Evolutionary conservation across 1,140 invertebrate species (phyloP).

Genomic region (Acyrthosiphon pisum): DNA sequence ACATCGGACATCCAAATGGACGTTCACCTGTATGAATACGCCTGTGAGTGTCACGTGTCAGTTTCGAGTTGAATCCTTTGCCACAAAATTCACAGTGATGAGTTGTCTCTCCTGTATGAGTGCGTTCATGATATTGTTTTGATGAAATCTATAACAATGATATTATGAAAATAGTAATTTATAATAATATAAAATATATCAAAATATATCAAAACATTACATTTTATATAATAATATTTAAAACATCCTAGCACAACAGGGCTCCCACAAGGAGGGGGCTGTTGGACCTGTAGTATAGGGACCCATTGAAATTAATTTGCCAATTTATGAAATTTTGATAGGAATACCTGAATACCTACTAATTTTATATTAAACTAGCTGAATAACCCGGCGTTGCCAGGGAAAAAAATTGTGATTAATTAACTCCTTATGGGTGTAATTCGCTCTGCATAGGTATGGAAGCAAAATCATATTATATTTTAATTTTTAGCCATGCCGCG

Average conservation of each 20-base stretch:
- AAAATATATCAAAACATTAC: not conserved
- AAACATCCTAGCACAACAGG: not conserved
- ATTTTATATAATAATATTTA: not conserved
- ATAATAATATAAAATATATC: not conserved
- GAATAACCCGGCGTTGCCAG: too few relatives aligned
- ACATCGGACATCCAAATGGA: conserved; percentile 54
- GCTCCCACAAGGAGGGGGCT: too few relatives aligned
- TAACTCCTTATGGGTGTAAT: too few relatives aligned
- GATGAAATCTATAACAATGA: conserved; percentile 64
- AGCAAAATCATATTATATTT: too few relatives aligned
- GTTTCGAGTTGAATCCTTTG: conserved; percentile 62
- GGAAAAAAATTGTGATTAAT: too few relatives aligned
- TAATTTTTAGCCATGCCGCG: too few relatives aligned
- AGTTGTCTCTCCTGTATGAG: conserved; percentile 63
- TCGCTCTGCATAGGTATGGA: too few relatives aligned
- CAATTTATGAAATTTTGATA: too few relatives aligned
- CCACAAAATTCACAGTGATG: conserved; percentile 64
- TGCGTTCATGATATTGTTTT: conserved; percentile 69
- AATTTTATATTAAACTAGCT: too few relatives aligned
- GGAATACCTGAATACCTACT: too few relatives aligned
- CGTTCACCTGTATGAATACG: conserved; percentile 57
- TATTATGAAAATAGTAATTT: not conserved
- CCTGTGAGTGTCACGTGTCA: conserved; percentile 52
- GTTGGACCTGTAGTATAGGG: too few relatives aligned
- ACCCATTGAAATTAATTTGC: too few relatives aligned